Evolutionary conservation across 2,797 vertebrate species (phyloP).

Genomic region (Urocyon cinereoargenteus): DNA sequence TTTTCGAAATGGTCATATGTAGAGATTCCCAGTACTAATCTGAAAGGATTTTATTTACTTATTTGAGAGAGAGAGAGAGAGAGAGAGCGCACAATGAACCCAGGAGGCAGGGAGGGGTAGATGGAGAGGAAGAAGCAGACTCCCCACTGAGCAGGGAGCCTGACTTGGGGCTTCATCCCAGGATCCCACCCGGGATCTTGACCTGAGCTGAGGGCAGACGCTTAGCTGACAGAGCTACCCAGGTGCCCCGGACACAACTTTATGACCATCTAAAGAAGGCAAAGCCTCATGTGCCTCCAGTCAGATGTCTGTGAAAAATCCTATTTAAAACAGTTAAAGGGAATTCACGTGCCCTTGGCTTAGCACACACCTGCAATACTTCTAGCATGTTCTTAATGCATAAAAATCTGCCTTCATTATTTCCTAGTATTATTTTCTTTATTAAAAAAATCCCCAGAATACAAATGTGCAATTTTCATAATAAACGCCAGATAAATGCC

Average conservation of each 20-base stretch:
- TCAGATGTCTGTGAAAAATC: neutral
- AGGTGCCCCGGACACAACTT: neutral
- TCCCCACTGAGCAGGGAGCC: too few relatives aligned
- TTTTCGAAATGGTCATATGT: neutral
- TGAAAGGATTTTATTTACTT: too few relatives aligned
- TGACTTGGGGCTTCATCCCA: too few relatives aligned
- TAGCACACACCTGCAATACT: neutral
- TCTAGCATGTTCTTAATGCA: neutral
- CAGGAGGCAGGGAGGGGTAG: too few relatives aligned
- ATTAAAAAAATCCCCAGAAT: slow-evolving; percentile 52
- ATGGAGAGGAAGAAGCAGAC: too few relatives aligned
- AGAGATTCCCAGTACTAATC: neutral
- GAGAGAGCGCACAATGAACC: too few relatives aligned
- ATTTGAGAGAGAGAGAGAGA: too few relatives aligned
- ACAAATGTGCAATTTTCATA: slow-evolving; percentile 56
- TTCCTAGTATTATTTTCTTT: slow-evolving; percentile 54
- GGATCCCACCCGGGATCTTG: too few relatives aligned
- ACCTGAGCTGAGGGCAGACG: too few relatives aligned
- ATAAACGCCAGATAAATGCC: slow-evolving; percentile 27
- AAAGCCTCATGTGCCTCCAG: neutral
- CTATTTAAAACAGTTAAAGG: neutral
- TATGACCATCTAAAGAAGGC: neutral
- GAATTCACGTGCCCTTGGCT: neutral
- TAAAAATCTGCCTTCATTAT: neutral
- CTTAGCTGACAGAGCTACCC: too few relatives aligned